Percentiles rank a stretch among this genome's conserved stretches.
Evolutionary conservation across 2,888 invertebrate genomes (phyloP).

Genomic region (Bruchidius siliquastri): DNA sequence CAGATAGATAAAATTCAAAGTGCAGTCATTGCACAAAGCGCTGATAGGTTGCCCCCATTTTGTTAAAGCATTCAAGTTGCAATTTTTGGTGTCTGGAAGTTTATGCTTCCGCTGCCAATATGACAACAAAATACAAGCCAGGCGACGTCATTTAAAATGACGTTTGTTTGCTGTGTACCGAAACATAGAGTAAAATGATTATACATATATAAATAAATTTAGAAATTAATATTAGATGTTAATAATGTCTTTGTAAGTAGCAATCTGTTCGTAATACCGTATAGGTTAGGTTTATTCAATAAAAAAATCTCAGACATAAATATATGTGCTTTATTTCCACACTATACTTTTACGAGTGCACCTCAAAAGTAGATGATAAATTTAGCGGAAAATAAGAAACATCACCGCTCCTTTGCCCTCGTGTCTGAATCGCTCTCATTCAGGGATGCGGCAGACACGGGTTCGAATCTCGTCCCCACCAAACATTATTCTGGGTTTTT

Average conservation of each 20-base stretch:
- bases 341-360: too few relatives aligned
- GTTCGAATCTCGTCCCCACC: too few relatives aligned
- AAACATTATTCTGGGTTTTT: too few relatives aligned
- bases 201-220: constrained; percentile 48
- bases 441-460: too few relatives aligned
- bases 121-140: not conserved
- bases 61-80: not conserved
- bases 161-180: not conserved
- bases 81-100: not conserved
- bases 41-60: not conserved
- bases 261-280: constrained; percentile 49
- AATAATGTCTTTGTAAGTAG: constrained; percentile 51
- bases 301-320: constrained; percentile 40
- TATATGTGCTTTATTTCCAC: constrained; percentile 21
- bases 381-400: too few relatives aligned
- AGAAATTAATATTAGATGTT: constrained; percentile 48
- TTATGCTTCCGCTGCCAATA: not conserved
- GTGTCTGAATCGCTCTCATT: too few relatives aligned
- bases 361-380: too few relatives aligned
- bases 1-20: not conserved
- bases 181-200: constrained; percentile 36
- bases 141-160: not conserved
- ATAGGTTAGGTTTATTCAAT: constrained; percentile 48
- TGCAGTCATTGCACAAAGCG: not conserved
- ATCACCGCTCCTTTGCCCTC: too few relatives aligned